phyloP scores from a whole-genome alignment of 2,113 vertebrate species.

The Hippocampus guttulatus region DNA sequence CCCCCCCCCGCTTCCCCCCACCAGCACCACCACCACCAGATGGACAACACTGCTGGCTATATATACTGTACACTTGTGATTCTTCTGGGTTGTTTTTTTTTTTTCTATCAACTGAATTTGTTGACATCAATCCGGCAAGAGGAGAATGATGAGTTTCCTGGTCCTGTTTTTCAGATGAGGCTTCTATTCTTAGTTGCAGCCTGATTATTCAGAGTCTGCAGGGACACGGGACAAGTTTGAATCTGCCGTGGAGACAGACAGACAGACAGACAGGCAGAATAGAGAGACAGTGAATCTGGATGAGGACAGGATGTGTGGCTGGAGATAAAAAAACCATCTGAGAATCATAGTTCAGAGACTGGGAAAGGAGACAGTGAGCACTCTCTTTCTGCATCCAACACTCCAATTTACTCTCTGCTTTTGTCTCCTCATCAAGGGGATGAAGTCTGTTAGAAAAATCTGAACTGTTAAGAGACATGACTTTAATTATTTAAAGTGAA shows the following conservation, averaged over 20 bases:
- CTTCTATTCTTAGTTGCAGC: conserved; percentile 45
- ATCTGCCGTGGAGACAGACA: conserved; percentile 29
- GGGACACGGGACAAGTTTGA: conserved; percentile 21
- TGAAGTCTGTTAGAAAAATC: conserved; percentile 29
- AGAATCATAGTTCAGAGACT: conserved; percentile 15
- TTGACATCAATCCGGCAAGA: background rate
- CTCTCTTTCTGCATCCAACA: conserved; percentile 34
- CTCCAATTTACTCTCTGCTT: conserved; percentile 33
- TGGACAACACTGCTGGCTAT: too few species aligned
- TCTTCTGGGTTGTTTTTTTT: background rate
- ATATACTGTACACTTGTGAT: background rate
- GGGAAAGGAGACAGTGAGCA: conserved; percentile 18
- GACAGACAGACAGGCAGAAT: conserved; percentile 5
- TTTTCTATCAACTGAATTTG: background rate
- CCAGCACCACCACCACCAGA: too few species aligned
- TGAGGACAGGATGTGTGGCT: conserved; percentile 9
- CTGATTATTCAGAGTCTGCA: conserved; percentile 39
- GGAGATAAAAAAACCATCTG: conserved; percentile 16
- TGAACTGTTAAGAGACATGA: conserved; percentile 31
- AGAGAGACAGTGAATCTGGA: conserved; percentile 1
- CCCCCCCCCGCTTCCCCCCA: too few species aligned
- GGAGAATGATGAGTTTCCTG: conserved; percentile 11
- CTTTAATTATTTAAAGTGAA: conserved; percentile 42
- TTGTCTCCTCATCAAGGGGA: conserved; percentile 22
- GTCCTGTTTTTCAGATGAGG: conserved; percentile 12